Evolutionary conservation across 2,113 vertebrate genomes (phyloP).

Genomic region (Gopherus flavomarginatus): DNA sequence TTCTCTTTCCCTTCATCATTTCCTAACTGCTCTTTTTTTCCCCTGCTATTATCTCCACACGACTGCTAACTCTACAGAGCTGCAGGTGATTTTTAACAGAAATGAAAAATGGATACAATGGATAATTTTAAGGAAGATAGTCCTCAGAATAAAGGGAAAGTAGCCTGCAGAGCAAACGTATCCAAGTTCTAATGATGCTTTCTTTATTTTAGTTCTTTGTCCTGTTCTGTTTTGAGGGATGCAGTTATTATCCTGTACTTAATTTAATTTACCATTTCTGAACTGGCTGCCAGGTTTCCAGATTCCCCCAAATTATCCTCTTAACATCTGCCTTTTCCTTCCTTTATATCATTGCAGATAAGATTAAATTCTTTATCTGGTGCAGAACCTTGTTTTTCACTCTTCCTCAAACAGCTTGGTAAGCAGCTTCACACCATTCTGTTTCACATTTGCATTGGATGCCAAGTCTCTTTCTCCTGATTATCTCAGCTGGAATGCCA

Average conservation of each 20-base stretch:
- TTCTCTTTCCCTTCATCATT: constrained; percentile 41
- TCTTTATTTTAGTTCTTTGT: constrained; percentile 23
- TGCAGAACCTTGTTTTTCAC: constrained; percentile 45
- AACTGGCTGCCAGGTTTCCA: constrained; percentile 46
- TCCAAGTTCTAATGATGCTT: constrained; percentile 46
- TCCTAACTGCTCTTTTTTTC: constrained; percentile 50
- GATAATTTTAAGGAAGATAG: constrained; percentile 62
- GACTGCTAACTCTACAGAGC: constrained; percentile 46
- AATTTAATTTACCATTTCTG: constrained; percentile 66
- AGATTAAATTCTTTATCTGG: constrained; percentile 40
- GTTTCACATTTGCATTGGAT: constrained; percentile 71
- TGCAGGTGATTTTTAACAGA: constrained; percentile 56
- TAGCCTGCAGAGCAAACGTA: constrained; percentile 52
- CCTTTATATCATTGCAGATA: constrained; percentile 37
- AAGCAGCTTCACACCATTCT: constrained; percentile 61
- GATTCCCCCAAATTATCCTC: constrained; percentile 44
- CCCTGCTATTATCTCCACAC: constrained; percentile 49
- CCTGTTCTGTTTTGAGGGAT: constrained; percentile 56
- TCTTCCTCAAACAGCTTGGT: constrained; percentile 58
- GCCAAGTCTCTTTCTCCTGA: constrained; percentile 71
- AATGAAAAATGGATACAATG: constrained; percentile 44
- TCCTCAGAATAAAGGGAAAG: constrained; percentile 51
- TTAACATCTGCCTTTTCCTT: constrained; percentile 58
- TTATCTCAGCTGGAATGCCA: constrained; percentile 75
- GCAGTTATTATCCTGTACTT: constrained; percentile 32